Evolutionary conservation across 2,797 vertebrate genomes (phyloP), one percentile per base, ranked within the genome.

Genomic region (Alcedo atthis): DNA sequence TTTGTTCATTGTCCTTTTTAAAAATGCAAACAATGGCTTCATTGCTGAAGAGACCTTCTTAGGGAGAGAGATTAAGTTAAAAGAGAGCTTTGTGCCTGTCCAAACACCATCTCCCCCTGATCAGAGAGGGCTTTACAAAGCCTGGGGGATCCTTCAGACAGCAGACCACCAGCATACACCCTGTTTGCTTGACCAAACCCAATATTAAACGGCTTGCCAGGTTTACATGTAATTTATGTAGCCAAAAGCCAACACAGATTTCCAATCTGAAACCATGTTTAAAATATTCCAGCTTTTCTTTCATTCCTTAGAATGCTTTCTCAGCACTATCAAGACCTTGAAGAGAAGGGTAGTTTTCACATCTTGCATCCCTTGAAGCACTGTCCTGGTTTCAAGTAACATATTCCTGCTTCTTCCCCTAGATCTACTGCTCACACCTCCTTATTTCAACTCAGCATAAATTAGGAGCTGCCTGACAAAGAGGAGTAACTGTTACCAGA

Each of bases 401-500:
- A 54, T 25, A 69, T 49, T 88, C 28, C 48, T 85, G 9, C 24
- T 73, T 64, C 35, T 80, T 51, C 12, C 28, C 42, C 33, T 33
- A 46, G 33, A 93, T 86, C 84, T 86, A 90, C 20, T 32, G 64
- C 55, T 92, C 78, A 25, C 58, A 91, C n/a, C 32, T 59, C 84
- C 59, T 84, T 76, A 74, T 42, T 91, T 88, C 53, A 81, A 84
- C 70, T 70, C 74, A 63, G 32, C 33, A 76, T 81, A 86, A 93
- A 81, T 76, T 69, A 81, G n/a, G 17, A 54, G 49, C 35, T 62
- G 40, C 53, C 82, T 81, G 55, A 90, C 73, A 84, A 82, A 77
- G 10, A 57, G 33, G 10, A 78, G 46, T 46, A 93, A 74, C 66
- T 43, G 43, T 51, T 93, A 93, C 37, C 90, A 94, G 51, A 91